Base-by-base conservation (phyloP, 1,140 invertebrate genomes). In the Cyclargus thomasi region DNA sequence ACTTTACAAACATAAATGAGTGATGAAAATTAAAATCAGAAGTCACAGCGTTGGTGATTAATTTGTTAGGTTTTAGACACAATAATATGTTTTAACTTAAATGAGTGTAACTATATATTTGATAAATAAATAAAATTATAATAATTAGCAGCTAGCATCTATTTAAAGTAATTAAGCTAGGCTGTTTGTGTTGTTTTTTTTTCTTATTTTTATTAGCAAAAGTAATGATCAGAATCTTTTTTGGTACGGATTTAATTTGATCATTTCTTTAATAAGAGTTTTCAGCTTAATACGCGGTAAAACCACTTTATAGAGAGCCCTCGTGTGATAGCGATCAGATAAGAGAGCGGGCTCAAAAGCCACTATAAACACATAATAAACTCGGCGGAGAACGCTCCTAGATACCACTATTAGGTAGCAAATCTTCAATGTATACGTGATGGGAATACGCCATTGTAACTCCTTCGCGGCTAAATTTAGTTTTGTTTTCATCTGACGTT, bases 381-480 rank as follows among this genome's bases (percentile, higher is more conserved):
- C 29, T 18, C 53, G 53, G 53, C 20, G 18, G 55, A 7, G 55
- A 20, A 59, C 55, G 55, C 20, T 59, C 55, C 55, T 59, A 59
- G 65, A 66, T 66, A 66, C 18, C 65, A 59, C 53, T 35, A 66
- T 66, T 66, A 66, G 53, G 65, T 66, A 66, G 65, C 65, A 66
- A 66, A 66, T 66, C 65, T 55, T 35, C 65, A 66, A 66, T 66
- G 17, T 59, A 66, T 66, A 66, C 65, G 65, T 59, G 65, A 66
- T 53, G 55, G n/a, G 64, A 65, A 65, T 65, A 22, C 47, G 53
- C 53, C 23, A 55, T 23, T 35, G 47, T 57, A 21, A 35, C 29
- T 23, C 23, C 47, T 65, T 65, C 55, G 22, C 53, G 64, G 55
- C 16, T 22, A 55, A 57, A 65, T 65, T 55, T 35, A 57, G 64